phyloP scores from a whole-genome alignment of 2,113 vertebrate genomes.

The human (Homo sapiens) region DNA sequence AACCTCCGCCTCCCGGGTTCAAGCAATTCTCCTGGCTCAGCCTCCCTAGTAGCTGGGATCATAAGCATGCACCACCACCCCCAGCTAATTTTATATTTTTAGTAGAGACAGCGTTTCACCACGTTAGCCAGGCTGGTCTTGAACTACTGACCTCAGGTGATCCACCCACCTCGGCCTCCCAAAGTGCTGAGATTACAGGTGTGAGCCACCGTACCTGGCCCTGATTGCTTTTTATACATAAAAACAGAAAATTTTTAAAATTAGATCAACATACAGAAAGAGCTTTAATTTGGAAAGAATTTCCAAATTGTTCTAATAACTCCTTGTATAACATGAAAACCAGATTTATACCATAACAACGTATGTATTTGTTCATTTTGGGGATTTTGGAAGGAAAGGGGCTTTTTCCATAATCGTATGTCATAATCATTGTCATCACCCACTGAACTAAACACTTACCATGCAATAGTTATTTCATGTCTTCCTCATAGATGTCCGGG shows the following conservation, averaged over 20 bases:
- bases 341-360: background rate
- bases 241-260: background rate
- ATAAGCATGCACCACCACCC: too few relatives aligned
- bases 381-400: background rate
- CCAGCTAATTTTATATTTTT: too few relatives aligned
- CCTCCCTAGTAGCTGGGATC: too few relatives aligned
- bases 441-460: background rate
- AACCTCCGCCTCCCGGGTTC: too few relatives aligned
- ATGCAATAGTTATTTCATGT: background rate
- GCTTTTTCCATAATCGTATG: background rate
- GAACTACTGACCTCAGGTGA: too few relatives aligned
- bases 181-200: too few relatives aligned
- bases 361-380: background rate
- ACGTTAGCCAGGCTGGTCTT: too few relatives aligned
- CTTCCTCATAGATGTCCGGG: background rate
- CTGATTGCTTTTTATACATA: background rate
- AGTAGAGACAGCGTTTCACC: too few relatives aligned
- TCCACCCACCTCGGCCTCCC: too few relatives aligned
- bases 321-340: background rate
- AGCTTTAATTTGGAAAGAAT: background rate
- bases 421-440: background rate
- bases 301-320: background rate
- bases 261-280: background rate
- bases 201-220: too few relatives aligned
- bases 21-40: too few relatives aligned